Evolutionary conservation across 2,113 vertebrate genomes (phyloP).

Genomic region (Epinephelus lanceolatus): DNA sequence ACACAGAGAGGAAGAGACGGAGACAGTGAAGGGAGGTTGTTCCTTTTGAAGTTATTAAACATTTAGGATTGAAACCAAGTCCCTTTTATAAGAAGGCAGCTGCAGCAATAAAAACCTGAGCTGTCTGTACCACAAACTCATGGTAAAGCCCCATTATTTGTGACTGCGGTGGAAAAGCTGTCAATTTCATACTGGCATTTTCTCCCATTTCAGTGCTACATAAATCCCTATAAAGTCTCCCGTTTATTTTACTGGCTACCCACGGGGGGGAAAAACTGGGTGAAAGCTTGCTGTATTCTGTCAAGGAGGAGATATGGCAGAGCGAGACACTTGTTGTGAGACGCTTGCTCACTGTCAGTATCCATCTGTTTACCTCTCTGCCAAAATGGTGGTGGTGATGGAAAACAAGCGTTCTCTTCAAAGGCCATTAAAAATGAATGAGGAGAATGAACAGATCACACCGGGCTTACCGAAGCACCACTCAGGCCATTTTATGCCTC

Average conservation of each 20-base stretch:
- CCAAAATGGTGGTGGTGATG: constrained; percentile 59
- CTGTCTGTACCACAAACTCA: constrained; percentile 15
- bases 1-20: background rate
- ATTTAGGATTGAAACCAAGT: constrained; percentile 42
- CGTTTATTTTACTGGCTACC: constrained; percentile 58
- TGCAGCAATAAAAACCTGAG: constrained; percentile 24
- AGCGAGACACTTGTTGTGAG: constrained; percentile 55
- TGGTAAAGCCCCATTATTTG: constrained; percentile 45
- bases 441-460: constrained; percentile 51
- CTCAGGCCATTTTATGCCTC: constrained; percentile 39
- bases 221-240: constrained; percentile 59
- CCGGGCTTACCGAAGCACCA: constrained; percentile 40
- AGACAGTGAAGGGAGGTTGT: background rate
- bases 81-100: constrained; percentile 36
- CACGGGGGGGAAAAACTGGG: background rate
- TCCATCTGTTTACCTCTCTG: constrained; percentile 73
- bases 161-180: constrained; percentile 43
- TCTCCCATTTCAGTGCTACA: constrained; percentile 41
- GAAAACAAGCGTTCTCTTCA: constrained; percentile 72
- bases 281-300: constrained; percentile 51
- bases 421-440: constrained; percentile 76
- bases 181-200: constrained; percentile 51
- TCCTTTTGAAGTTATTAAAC: constrained; percentile 47
- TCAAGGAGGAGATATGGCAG: constrained; percentile 50
- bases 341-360: constrained; percentile 65